phyloP scores from a whole-genome alignment of 1,140 invertebrate species.

The Chionoecetes opilio region DNA sequence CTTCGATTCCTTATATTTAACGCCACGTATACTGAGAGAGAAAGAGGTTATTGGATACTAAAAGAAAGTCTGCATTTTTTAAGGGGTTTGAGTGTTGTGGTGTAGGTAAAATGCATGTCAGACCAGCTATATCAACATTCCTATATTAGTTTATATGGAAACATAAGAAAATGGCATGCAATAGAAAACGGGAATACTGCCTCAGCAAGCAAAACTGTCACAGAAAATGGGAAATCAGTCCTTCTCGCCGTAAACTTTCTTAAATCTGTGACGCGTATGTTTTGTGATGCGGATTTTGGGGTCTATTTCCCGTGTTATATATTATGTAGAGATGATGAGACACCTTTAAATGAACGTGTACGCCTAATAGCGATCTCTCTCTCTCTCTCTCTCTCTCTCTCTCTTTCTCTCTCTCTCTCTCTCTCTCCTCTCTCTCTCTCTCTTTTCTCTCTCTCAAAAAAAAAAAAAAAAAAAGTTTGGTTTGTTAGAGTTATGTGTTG shows the following conservation, averaged over 20 bases:
- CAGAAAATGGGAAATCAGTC: constrained; percentile 41
- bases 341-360: neutral
- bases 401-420: constrained; percentile 18
- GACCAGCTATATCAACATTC: neutral
- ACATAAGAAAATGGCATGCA: neutral
- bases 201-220: constrained; percentile 7
- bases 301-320: neutral
- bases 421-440: constrained; percentile 25
- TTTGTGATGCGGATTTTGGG: neutral
- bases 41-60: too few relatives aligned
- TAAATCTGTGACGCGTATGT: neutral
- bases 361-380: neutral
- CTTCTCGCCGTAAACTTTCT: neutral
- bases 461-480: too few relatives aligned
- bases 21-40: too few relatives aligned
- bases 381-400: constrained; percentile 18
- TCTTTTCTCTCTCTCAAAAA: too few relatives aligned
- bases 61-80: too few relatives aligned
- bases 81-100: too few relatives aligned
- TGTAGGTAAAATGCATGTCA: too few relatives aligned
- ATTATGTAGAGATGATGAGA: neutral
- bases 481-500: too few relatives aligned
- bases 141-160: neutral
- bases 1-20: too few relatives aligned
- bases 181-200: neutral